Evolutionary conservation across 2,888 invertebrate species (phyloP).

Genomic region (Aphodius granarius): DNA sequence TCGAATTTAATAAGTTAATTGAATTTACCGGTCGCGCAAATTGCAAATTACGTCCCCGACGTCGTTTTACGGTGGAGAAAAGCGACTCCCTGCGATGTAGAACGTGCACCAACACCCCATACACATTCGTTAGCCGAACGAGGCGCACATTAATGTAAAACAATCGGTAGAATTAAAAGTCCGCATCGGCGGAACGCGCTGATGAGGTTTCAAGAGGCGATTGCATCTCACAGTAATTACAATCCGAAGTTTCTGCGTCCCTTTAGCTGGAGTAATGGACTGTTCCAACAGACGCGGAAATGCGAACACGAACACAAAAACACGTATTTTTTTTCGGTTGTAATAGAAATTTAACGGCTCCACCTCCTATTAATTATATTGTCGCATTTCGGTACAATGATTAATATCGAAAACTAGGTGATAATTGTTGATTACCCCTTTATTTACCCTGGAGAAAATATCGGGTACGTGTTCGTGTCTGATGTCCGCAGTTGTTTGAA

Average conservation of each 20-base stretch:
- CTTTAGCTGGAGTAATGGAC: background rate
- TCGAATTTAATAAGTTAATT: constrained; percentile 12
- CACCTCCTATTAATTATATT: no score
- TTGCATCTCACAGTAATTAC: background rate
- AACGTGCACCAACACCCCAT: background rate
- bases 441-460: no score
- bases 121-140: background rate
- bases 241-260: background rate
- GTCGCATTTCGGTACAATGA: no score
- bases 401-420: no score
- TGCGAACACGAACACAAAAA: no score
- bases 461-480: no score
- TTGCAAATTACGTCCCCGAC: background rate
- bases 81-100: background rate
- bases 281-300: no score
- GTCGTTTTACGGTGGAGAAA: background rate
- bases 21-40: constrained; percentile 3
- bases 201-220: background rate
- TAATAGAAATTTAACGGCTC: no score
- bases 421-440: no score
- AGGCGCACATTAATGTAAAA: background rate
- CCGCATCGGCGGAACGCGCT: background rate
- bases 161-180: background rate
- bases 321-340: no score
- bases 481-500: no score